A percentile compares a stretch with the other conserved stretches of the same genome.
Conservation (phyloP, 2,113 vertebrate species). For the Tachuris rubrigastra region DNA sequence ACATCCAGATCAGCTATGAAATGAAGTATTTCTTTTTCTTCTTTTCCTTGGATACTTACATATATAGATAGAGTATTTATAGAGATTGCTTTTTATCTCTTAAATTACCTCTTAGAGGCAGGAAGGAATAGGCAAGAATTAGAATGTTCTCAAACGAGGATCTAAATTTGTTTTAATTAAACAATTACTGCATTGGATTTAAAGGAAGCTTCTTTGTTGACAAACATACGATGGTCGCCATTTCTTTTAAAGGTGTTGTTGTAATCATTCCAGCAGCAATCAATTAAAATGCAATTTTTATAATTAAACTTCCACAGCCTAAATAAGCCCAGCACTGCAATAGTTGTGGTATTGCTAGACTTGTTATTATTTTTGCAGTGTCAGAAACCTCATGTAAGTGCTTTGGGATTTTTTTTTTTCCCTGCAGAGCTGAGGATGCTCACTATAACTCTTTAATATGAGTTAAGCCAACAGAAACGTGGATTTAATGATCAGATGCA, state of each 20-base stretch:
- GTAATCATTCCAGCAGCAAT: constrained; percentile 58
- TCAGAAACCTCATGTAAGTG: background rate
- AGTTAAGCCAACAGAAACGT: background rate
- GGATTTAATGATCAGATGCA: background rate
- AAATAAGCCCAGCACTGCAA: constrained; percentile 1
- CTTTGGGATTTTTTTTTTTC: background rate
- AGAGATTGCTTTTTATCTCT: constrained; percentile 43
- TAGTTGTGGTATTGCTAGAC: background rate
- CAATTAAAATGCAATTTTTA: constrained; percentile 67
- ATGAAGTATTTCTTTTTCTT: constrained; percentile 27
- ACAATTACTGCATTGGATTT: constrained; percentile 41
- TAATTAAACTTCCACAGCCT: constrained; percentile 57
- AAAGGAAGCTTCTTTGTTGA: constrained; percentile 47
- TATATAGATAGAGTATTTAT: constrained; percentile 29
- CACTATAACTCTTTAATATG: background rate
- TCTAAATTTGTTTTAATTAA: constrained; percentile 60
- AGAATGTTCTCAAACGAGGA: constrained; percentile 22
- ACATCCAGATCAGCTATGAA: constrained; percentile 43
- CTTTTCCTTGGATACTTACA: background rate
- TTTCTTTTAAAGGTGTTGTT: constrained; percentile 49
- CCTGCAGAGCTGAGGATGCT: background rate
- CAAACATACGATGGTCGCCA: constrained; percentile 36
- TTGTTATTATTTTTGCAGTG: background rate
- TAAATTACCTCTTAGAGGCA: constrained; percentile 43
- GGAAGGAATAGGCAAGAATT: constrained; percentile 27